phyloP scores from a whole-genome alignment of 2,797 vertebrate genomes.

The Okamejei kenojei region DNA sequence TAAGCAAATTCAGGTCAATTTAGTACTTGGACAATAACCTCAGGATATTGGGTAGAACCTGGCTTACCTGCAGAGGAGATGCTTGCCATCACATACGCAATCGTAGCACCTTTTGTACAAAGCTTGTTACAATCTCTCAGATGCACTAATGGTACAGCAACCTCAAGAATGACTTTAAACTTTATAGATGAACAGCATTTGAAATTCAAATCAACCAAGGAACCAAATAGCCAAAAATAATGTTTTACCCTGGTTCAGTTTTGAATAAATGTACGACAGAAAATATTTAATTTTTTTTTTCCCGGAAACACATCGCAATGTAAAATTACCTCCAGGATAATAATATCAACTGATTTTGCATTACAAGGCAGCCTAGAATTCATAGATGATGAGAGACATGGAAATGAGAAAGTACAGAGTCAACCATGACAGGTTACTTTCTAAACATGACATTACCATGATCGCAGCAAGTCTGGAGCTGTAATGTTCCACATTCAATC shows the following conservation, averaged over 20 bases:
- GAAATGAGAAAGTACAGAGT: slow-evolving; percentile 13
- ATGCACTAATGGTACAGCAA: no score
- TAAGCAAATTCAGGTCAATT: no score
- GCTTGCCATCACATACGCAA: no score
- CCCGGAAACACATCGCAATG: not conserved
- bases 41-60: no score
- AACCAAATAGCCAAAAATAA: not conserved
- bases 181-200: not conserved
- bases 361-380: not conserved
- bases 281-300: not conserved
- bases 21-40: no score
- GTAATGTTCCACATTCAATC: slow-evolving; percentile 3
- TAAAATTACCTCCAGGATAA: not conserved
- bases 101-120: no score
- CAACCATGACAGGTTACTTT: not conserved
- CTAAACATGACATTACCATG: not conserved
- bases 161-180: no score
- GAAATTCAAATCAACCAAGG: not conserved
- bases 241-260: not conserved
- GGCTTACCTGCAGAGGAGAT: no score
- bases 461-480: not conserved
- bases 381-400: not conserved
- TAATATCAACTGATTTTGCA: not conserved
- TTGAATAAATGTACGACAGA: not conserved
- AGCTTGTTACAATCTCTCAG: no score